Conservation (phyloP, 2,888 invertebrate genomes). For the Trissoscelio sp. region DNA sequence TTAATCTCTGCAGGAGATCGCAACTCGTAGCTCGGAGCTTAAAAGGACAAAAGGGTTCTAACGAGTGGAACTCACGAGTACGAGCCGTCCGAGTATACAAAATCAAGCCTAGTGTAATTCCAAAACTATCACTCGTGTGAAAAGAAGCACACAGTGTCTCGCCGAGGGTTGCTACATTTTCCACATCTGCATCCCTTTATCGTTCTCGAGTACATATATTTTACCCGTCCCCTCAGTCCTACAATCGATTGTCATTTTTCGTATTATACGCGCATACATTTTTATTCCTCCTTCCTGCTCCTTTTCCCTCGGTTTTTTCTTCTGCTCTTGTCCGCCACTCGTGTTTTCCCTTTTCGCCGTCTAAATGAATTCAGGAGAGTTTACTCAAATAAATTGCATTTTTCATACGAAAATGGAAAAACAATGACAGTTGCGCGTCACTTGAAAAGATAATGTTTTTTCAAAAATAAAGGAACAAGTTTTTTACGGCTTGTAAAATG, state of each 20-base stretch:
- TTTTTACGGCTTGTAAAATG: slow-evolving; percentile 39
- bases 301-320: neutral
- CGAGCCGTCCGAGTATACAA: slow-evolving; percentile 51
- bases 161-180: slow-evolving; percentile 43
- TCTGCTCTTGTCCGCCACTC: neutral
- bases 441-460: slow-evolving; percentile 41
- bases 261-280: slow-evolving; percentile 28
- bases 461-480: slow-evolving; percentile 33
- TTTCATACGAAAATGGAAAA: slow-evolving; percentile 47
- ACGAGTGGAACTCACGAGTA: slow-evolving; percentile 54
- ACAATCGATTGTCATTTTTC: slow-evolving; percentile 47
- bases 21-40: slow-evolving; percentile 48
- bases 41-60: slow-evolving; percentile 62
- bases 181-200: slow-evolving; percentile 63
- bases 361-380: slow-evolving; percentile 33
- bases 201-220: slow-evolving; percentile 52
- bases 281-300: slow-evolving; percentile 4
- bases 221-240: slow-evolving; percentile 23
- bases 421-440: slow-evolving; percentile 41
- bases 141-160: slow-evolving; percentile 59
- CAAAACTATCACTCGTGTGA: slow-evolving; percentile 68
- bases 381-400: slow-evolving; percentile 41
- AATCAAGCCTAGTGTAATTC: slow-evolving; percentile 63
- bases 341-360: neutral
- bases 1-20: slow-evolving; percentile 61